phyloP scores from a whole-genome alignment of 2,113 vertebrate species.

The Erinaceus europaeus region DNA sequence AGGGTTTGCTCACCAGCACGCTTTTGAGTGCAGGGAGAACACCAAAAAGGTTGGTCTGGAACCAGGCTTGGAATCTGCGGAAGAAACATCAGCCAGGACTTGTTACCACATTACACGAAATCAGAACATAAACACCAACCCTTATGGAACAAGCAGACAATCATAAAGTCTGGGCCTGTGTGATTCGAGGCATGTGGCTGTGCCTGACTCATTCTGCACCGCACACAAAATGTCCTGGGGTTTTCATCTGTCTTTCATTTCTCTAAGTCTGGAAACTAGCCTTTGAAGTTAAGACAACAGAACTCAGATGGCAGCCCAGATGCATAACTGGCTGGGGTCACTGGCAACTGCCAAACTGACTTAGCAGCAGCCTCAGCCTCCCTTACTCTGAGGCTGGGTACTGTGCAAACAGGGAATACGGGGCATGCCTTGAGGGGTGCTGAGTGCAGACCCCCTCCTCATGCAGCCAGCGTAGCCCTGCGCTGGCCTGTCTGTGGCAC shows the following conservation, averaged over 20 bases:
- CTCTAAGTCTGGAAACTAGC: neutral
- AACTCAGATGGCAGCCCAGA: neutral
- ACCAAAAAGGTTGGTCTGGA: constrained; percentile 71
- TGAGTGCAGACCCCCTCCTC: accelerated
- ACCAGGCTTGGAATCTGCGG: constrained; percentile 84
- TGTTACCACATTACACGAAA: neutral
- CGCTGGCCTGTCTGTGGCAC: accelerated
- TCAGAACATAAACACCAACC: neutral
- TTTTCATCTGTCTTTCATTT: neutral
- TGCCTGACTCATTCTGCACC: neutral
- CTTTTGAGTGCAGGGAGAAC: constrained; percentile 76
- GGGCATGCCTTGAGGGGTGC: neutral
- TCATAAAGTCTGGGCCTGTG: neutral
- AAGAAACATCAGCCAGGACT: neutral
- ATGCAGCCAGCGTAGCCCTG: accelerated
- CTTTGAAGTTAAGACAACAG: neutral
- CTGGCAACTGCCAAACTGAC: neutral
- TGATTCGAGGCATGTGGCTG: neutral
- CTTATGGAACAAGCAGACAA: neutral
- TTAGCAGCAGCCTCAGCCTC: neutral
- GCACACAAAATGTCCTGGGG: neutral
- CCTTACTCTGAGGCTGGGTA: neutral
- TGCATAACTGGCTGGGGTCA: neutral
- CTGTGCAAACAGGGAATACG: neutral
- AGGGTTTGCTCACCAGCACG: constrained; percentile 84